A percentile compares a stretch with the other conserved stretches of the same genome.
These are phyloP conservation scores for Lepus europaeus DNA, from an alignment of 2,113 vertebrate species.

Conservation along the genomic window DNA sequence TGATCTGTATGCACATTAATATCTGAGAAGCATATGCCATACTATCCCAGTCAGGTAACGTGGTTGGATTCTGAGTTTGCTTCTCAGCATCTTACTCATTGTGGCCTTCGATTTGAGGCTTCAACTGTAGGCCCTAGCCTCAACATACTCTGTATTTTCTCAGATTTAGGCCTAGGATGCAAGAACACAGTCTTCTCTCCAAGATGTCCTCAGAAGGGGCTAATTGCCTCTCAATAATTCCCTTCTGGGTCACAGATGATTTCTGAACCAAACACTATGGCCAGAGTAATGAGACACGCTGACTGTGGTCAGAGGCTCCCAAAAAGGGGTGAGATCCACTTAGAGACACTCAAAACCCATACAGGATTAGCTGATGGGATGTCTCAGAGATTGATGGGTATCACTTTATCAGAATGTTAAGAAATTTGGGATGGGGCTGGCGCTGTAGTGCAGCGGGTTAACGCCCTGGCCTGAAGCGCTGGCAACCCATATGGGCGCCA, in stretches of 20 bases:
- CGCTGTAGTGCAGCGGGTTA: too few relatives aligned
- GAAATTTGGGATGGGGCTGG: not conserved
- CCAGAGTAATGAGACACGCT: not conserved
- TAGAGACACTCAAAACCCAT: not conserved
- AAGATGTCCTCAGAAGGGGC: not conserved
- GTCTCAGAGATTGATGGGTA: not conserved
- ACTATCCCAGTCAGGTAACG: not conserved
- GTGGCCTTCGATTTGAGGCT: not conserved
- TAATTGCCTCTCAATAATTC: not conserved
- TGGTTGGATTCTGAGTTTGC: not conserved
- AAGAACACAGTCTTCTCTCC: not conserved
- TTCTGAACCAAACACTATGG: not conserved
- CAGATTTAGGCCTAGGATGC: not conserved
- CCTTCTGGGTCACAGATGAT: not conserved
- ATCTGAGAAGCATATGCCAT: not conserved
- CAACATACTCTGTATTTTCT: not conserved
- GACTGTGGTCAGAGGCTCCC: not conserved
- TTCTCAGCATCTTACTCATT: constrained; percentile 3
- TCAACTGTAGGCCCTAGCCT: not conserved
- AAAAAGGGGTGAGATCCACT: not conserved
- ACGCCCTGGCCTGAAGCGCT: too few relatives aligned
- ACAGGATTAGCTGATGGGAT: not conserved
- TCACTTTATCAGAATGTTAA: not conserved
- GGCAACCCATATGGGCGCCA: too few relatives aligned
- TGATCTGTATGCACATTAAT: not conserved